Percentiles rank a stretch among this genome's conserved stretches.
Conservation (phyloP, 2,113 vertebrate species). For the Aptenodytes forsteri region DNA sequence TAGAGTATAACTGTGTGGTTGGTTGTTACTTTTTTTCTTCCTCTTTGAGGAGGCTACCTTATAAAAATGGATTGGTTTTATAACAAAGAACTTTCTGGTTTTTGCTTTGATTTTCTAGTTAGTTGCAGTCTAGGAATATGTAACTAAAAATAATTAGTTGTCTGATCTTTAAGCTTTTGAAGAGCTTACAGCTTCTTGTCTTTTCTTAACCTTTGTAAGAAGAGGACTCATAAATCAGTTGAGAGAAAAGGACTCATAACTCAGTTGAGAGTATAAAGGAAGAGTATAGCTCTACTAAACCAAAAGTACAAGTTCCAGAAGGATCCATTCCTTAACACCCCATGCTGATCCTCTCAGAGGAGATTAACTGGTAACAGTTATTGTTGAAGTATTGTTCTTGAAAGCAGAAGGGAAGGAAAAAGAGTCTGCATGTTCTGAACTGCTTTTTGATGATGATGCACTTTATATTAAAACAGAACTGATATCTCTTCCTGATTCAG, state of each 20-base stretch:
- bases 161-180: not conserved
- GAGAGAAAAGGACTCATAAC: not conserved
- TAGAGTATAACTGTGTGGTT: not conserved
- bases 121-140: not conserved
- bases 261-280: not conserved
- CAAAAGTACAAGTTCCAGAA: not conserved
- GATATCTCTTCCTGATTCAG: not conserved
- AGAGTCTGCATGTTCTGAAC: not conserved
- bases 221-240: not conserved
- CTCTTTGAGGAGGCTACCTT: not conserved
- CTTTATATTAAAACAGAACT: not conserved
- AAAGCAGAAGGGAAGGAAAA: not conserved
- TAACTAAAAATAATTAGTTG: not conserved
- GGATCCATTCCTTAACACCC: not conserved
- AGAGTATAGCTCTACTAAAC: not conserved
- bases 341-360: not conserved
- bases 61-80: not conserved
- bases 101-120: not conserved
- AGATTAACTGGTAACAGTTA: not conserved
- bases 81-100: not conserved
- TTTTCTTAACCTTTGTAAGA: not conserved
- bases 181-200: not conserved
- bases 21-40: not conserved
- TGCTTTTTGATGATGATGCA: not conserved
- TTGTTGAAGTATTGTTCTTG: not conserved